A percentile compares a stretch with the other conserved stretches of the same genome.
These are phyloP conservation scores for Steinernema hermaphroditum DNA, from an alignment of 2,888 invertebrate genomes.

Conservation along the genomic window DNA sequence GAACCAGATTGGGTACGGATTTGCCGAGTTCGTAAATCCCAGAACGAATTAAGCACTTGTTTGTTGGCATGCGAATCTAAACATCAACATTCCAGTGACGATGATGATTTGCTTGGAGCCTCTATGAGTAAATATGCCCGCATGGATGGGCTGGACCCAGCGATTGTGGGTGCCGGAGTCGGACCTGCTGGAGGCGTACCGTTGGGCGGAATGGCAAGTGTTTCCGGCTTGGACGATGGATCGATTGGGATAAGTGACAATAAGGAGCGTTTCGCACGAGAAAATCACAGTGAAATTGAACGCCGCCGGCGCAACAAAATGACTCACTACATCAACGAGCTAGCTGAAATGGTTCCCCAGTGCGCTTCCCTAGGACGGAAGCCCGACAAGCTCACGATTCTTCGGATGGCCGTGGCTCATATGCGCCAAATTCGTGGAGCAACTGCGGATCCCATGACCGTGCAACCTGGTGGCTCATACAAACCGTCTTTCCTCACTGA, in stretches of 20 bases:
- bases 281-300: conserved; percentile 75
- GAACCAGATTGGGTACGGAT: too few relatives aligned
- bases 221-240: neutral
- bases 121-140: conserved; percentile 54
- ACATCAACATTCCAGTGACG: conserved; percentile 39
- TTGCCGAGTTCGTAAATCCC: too few relatives aligned
- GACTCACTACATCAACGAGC: conserved; percentile 98
- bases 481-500: conserved; percentile 98
- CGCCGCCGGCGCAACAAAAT: conserved; percentile 97
- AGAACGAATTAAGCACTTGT: too few relatives aligned
- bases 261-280: conserved; percentile 63
- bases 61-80: neutral
- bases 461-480: conserved; percentile 76
- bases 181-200: neutral
- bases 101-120: conserved; percentile 51
- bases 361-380: conserved; percentile 84
- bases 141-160: conserved; percentile 41
- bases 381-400: conserved; percentile 96
- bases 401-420: conserved; percentile 98
- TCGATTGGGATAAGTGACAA: conserved; percentile 42
- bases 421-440: conserved; percentile 74
- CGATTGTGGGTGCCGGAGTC: conserved; percentile 29
- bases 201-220: neutral
- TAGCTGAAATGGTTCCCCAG: conserved; percentile 99
- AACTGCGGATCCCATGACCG: neutral